Evolutionary conservation across 2,888 invertebrate genomes (phyloP), one percentile per base, ranked within the genome.

Genomic region (Hydraecia micacea): DNA sequence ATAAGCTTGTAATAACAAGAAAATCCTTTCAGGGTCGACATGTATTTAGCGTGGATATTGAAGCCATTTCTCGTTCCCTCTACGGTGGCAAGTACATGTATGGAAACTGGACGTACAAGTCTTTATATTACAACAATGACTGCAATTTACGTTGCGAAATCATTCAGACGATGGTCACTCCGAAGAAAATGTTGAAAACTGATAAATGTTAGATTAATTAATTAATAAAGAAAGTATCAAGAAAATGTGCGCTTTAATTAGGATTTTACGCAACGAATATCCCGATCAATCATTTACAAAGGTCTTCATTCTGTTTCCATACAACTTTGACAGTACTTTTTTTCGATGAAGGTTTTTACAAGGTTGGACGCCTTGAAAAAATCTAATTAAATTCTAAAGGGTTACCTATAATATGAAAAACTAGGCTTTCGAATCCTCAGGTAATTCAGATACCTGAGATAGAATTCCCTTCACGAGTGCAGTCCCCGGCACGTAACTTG

Each of bases 41-140:
- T 46, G 13, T 62, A 7, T 75, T 73, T 63, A 76, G 11, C 6
- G 21, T 77, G 13, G 72, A 87, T 25, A 0, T 85, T 0, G 69
- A 75, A 58, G 66, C 76, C 6, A 60, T 81, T 15, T 63, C 52
- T 8, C 66, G 72, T 0, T 62, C 32, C 13, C 68, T 85, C 36
- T 83, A 79, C n/a, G 87, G 68, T 21, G 78, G 73, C 9, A 78
- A 75, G 42, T 86, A 58, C 11, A 70, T 87, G 39, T 87, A 84
- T 63, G 87, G 87, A 1, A 86, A 87, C 63, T 84, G 81, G 86
- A 75, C 80, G 0, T 68, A 65, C 69, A 80, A 67, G 32, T 32
- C 62, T 13, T 13, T 77, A 28, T 84, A 77, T 25, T 74, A 52
- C 39, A 81, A 84, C 13, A 72, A 85, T 36, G 4, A 78, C 21